Conservation (phyloP, 2,113 vertebrate genomes). For the Corvus cornix region DNA sequence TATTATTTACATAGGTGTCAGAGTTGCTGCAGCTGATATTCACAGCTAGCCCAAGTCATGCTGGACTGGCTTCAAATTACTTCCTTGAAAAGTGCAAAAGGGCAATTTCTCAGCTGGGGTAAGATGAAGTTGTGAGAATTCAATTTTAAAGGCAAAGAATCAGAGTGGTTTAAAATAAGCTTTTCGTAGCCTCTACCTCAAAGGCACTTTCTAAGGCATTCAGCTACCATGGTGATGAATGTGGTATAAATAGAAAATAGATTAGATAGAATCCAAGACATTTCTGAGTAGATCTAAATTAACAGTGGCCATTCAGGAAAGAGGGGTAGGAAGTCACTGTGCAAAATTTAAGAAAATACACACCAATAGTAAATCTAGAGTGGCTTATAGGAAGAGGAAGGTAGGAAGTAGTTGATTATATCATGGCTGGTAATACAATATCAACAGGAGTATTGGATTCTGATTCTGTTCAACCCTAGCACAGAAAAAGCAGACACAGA, state of each 20-base stretch:
- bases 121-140: slow-evolving; percentile 29
- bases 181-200: slow-evolving; percentile 38
- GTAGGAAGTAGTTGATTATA: not conserved
- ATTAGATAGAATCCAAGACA: slow-evolving; percentile 43
- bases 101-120: not conserved
- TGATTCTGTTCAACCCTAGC: not conserved
- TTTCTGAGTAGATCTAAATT: slow-evolving; percentile 45
- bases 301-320: slow-evolving; percentile 22
- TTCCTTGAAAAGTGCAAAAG: not conserved
- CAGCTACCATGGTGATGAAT: slow-evolving; percentile 68
- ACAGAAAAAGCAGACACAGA: not conserved
- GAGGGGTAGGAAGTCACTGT: not conserved
- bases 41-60: not conserved
- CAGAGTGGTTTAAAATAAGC: slow-evolving; percentile 47
- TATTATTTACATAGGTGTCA: not conserved
- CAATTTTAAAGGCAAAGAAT: slow-evolving; percentile 40
- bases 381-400: not conserved
- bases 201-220: slow-evolving; percentile 41
- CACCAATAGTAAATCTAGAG: slow-evolving; percentile 14
- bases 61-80: slow-evolving; percentile 31
- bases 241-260: slow-evolving; percentile 60
- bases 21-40: not conserved
- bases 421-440: not conserved
- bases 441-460: not conserved
- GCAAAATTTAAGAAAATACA: slow-evolving; percentile 43